Percentiles rank a stretch among this genome's conserved stretches.
Evolutionary conservation across 1,140 invertebrate species (phyloP).

Genomic region (Bacillus rossius): DNA sequence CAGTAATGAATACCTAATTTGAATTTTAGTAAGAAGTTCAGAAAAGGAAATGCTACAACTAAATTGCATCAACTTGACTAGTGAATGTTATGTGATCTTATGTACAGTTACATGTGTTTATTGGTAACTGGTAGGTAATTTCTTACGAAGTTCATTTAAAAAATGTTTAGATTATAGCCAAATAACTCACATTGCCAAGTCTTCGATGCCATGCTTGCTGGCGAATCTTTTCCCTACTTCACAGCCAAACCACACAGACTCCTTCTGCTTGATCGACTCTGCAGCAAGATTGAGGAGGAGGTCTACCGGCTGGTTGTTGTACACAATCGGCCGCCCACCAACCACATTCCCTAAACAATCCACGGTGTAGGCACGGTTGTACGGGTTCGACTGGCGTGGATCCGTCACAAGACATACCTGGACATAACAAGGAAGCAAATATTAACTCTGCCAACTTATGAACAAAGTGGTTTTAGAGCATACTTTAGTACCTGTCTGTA

Average conservation of each 20-base stretch:
- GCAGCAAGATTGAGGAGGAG: constrained; percentile 65
- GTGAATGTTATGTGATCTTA: neutral
- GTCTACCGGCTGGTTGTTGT: constrained; percentile 84
- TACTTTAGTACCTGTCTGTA: too few species aligned
- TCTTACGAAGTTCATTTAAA: too few species aligned
- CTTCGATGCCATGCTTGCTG: constrained; percentile 74
- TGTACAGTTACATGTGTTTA: too few species aligned
- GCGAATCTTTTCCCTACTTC: constrained; percentile 78
- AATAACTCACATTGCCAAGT: constrained; percentile 62
- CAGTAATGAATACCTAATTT: too few species aligned
- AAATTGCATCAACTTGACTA: too few species aligned
- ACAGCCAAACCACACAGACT: constrained; percentile 92
- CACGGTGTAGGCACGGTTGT: constrained; percentile 75
- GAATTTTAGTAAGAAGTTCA: too few species aligned
- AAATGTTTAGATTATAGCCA: neutral
- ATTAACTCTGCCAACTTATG: too few species aligned
- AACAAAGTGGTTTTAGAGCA: neutral
- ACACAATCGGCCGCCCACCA: constrained; percentile 66
- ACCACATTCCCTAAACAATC: constrained; percentile 83
- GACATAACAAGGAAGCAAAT: constrained; percentile 18
- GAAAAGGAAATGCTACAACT: too few species aligned
- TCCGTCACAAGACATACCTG: constrained; percentile 81
- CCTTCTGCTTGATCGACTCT: constrained; percentile 71
- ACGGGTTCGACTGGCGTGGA: constrained; percentile 69
- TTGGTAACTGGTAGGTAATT: too few species aligned